Evolutionary conservation across 2,888 invertebrate genomes (phyloP).

Genomic region (Bombylius discolor): DNA sequence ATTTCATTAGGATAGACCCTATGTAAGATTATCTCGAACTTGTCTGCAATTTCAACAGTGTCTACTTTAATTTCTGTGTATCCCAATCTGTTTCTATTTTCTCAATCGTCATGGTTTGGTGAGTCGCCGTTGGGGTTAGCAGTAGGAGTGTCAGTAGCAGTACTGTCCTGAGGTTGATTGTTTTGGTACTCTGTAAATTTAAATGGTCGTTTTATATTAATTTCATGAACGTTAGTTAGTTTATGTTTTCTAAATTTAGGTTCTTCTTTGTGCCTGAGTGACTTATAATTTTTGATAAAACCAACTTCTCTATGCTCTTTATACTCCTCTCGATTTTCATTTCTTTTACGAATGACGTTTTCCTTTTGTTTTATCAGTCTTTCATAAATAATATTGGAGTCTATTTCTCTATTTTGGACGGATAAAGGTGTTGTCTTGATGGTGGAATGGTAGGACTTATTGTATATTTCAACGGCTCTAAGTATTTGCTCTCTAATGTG

Average conservation of each 20-base stretch:
- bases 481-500: not conserved
- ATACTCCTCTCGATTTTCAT: not conserved
- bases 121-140: not conserved
- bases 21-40: constrained; percentile 5
- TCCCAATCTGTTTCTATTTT: not conserved
- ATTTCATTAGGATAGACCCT: constrained; percentile 10
- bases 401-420: not conserved
- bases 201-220: not conserved
- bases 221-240: not conserved
- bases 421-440: not conserved
- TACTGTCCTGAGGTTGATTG: not conserved
- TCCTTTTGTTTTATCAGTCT: not conserved
- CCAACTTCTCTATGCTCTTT: not conserved
- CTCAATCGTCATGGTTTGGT: not conserved
- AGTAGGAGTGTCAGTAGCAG: not conserved
- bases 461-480: not conserved
- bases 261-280: not conserved
- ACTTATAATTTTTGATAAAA: constrained; percentile 1
- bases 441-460: not conserved
- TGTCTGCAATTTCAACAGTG: not conserved
- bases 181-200: constrained; percentile 1
- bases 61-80: not conserved
- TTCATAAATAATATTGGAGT: not conserved
- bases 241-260: not conserved
- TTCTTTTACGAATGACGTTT: not conserved